Evolutionary conservation across 1,140 invertebrate genomes (phyloP).

Genomic region (Planococcus citri): DNA sequence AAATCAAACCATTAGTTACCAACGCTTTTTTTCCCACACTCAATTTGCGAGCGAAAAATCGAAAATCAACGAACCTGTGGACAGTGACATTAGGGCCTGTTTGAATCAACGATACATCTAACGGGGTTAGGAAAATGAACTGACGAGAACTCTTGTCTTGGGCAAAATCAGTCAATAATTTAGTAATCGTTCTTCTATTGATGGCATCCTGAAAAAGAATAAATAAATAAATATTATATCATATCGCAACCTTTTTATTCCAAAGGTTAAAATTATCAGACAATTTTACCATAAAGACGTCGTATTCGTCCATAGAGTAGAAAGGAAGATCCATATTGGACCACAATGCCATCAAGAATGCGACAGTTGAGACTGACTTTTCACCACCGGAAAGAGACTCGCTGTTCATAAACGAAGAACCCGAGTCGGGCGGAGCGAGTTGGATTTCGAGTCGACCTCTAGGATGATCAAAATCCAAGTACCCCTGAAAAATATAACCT

Average conservation of each 20-base stretch:
- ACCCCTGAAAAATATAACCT: conserved; percentile 2
- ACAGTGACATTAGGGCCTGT: conserved; percentile 17
- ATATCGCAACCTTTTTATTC: background rate
- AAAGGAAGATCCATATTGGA: conserved; percentile 80
- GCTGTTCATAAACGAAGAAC: background rate
- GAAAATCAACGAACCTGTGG: background rate
- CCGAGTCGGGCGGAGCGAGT: background rate
- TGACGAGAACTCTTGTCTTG: conserved; percentile 45
- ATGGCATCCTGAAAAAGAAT: conserved; percentile 43
- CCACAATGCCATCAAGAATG: conserved; percentile 89
- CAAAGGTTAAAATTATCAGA: background rate
- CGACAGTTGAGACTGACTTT: conserved; percentile 85
- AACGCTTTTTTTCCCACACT: too few species aligned
- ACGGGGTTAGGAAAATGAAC: conserved; percentile 63
- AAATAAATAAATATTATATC: background rate
- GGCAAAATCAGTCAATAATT: conserved; percentile 45
- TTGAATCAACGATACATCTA: conserved; percentile 44
- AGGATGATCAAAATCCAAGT: background rate
- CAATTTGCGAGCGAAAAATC: too few species aligned
- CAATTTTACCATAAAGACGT: conserved; percentile 81
- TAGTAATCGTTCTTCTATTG: conserved; percentile 18
- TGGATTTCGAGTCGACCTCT: background rate
- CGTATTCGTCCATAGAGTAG: conserved; percentile 94
- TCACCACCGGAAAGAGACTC: conserved; percentile 77
- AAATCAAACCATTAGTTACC: too few species aligned